phyloP scores from a whole-genome alignment of 2,113 vertebrate species.

The Mustelus asterias region DNA sequence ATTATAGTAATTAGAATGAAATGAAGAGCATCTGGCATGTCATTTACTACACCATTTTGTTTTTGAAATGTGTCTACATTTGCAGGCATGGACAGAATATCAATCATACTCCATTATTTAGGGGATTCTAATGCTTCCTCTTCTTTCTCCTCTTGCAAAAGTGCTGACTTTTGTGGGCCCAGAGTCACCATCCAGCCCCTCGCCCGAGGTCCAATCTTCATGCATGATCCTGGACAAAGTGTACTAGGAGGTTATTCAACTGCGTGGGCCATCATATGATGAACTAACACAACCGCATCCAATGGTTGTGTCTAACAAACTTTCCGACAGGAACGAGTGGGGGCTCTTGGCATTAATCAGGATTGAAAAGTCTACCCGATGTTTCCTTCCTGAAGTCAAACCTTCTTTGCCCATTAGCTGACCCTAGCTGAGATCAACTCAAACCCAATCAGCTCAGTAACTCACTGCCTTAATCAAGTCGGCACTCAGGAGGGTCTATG shows the following conservation, averaged over 20 bases:
- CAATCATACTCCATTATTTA: not conserved
- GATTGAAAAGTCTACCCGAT: not conserved
- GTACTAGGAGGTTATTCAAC: not conserved
- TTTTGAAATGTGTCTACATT: slow-evolving; percentile 10
- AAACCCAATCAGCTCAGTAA: not conserved
- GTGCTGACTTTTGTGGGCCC: not conserved
- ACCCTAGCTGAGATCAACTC: not conserved
- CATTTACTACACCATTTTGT: slow-evolving; percentile 32
- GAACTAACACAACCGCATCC: not conserved
- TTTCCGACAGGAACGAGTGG: not conserved
- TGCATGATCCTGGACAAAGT: not conserved
- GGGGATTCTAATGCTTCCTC: not conserved
- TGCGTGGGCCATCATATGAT: not conserved
- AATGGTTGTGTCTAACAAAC: not conserved
- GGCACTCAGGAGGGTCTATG: not conserved
- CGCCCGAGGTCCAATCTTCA: not conserved
- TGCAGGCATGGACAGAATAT: slow-evolving; percentile 10
- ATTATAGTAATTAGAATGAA: slow-evolving; percentile 33
- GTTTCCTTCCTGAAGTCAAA: not conserved
- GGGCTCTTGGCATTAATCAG: not conserved
- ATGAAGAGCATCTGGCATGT: slow-evolving; percentile 32
- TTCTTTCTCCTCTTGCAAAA: not conserved
- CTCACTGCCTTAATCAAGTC: not conserved
- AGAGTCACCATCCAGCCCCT: not conserved
- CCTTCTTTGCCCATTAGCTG: not conserved